Base-by-base conservation (phyloP, 2,113 vertebrate genomes). In the Bungarus multicinctus region DNA sequence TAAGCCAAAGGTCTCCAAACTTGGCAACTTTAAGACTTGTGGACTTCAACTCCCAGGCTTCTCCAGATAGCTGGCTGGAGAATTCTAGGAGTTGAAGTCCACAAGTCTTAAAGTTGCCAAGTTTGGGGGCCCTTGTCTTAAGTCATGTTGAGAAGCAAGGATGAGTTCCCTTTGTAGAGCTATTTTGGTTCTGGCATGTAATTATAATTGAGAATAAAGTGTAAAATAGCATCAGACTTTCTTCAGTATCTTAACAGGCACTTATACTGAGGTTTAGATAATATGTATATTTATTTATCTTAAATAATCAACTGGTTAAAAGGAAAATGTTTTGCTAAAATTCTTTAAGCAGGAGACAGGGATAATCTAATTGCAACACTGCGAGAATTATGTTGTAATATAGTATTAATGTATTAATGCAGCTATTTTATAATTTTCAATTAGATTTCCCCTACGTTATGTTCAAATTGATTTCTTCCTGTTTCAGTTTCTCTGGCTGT, bases 221-320 rank as follows among this genome's bases (percentile, higher is more conserved):
- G 5, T 18, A 54, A 91, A 86, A 9, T 23, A 30, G 30, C 5
- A 16, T 0, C 2, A 92, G 25, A 20, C 2, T 89, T 69, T 1
- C 57, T 69, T n/a, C 45, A 25, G 57, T n/a, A 50, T 91, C 39
- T 74, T 52, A 43, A 52, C 58, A 47, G 43, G 39, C 11, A 20
- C 10, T n/a, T 64, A 43, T 53, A 25, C 39, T 30, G 86, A 69
- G 34, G 53, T 88, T 60, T 50, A 53, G 30, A 25, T 22, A 74
- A 88, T 43, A 88, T 54, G 58, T 25, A 54, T 22, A 92, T 54
- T 50, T 74, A 60, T 74, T 88, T 92, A 53, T 9, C 52, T 92
- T 92, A 92, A 92, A 58, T 52, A 69, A 87, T 92, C 91, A 69
- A 43, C 52, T 92, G 57, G 57, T 92, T 88, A 88, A 92, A 69